phyloP scores from a whole-genome alignment of 2,888 invertebrate species.

The Stegana nigrithorax region DNA sequence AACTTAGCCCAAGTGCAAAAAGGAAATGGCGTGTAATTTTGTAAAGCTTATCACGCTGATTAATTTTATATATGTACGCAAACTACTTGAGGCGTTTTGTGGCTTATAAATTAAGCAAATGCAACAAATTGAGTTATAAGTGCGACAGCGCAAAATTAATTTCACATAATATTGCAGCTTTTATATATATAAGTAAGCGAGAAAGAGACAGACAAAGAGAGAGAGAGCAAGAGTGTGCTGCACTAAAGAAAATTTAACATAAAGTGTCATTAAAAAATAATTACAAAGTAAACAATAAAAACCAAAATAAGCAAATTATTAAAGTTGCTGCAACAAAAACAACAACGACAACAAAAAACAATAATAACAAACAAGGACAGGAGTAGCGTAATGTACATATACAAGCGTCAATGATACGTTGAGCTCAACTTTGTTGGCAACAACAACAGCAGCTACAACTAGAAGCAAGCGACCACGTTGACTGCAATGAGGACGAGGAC shows the following conservation, averaged over 20 bases:
- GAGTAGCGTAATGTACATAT: not conserved
- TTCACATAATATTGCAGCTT: not conserved
- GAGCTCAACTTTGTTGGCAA: slow-evolving; percentile 41
- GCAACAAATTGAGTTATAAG: not conserved
- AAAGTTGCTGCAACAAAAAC: slow-evolving; percentile 30
- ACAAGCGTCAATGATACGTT: slow-evolving; percentile 32
- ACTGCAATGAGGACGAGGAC: slow-evolving; percentile 37
- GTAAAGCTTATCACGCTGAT: not conserved
- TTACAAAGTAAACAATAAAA: slow-evolving; percentile 38
- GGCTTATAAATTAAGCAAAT: not conserved
- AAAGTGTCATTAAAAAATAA: slow-evolving; percentile 43
- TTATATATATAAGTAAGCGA: not conserved
- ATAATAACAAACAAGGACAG: not conserved
- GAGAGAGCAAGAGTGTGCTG: not conserved
- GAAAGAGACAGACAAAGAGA: not conserved
- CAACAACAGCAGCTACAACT: no score
- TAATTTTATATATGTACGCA: not conserved
- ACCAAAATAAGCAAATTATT: slow-evolving; percentile 45
- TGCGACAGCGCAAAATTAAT: slow-evolving; percentile 4
- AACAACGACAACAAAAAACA: slow-evolving; percentile 19
- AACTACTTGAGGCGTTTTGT: not conserved
- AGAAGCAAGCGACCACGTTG: no score
- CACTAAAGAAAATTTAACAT: slow-evolving; percentile 22
- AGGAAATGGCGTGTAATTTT: not conserved
- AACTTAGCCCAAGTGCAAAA: not conserved